Percentiles rank a stretch among this genome's conserved stretches.
These are phyloP conservation scores for Coregonus suidteri DNA, from an alignment of 2,797 vertebrate species.

Conservation along the genomic window DNA sequence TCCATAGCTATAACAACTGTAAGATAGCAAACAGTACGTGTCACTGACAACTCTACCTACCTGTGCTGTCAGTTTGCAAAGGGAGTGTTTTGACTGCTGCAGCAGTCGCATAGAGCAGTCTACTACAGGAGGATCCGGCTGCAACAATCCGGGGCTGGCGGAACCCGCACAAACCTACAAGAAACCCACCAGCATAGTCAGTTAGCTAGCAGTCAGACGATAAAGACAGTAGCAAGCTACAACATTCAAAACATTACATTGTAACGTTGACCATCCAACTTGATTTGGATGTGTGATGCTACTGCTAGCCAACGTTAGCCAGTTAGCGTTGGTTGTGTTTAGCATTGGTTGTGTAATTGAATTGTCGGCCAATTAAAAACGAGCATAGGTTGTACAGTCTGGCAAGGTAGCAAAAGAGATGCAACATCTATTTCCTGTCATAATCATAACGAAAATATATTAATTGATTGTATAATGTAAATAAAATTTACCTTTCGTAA, in stretches of 20 bases:
- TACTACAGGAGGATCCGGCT: conserved; percentile 27
- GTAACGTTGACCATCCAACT: background rate
- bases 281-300: background rate
- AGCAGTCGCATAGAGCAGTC: conserved; percentile 54
- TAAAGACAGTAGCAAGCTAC: background rate
- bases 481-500: conserved; percentile 68
- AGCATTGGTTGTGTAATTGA: background rate
- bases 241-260: background rate
- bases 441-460: background rate
- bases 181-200: background rate
- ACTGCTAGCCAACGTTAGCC: background rate
- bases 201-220: background rate
- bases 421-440: background rate
- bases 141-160: conserved; percentile 37
- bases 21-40: background rate
- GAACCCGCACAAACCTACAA: conserved; percentile 65
- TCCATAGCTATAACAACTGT: background rate
- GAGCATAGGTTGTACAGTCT: background rate
- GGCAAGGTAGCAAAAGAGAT: background rate
- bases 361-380: background rate
- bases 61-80: conserved; percentile 28
- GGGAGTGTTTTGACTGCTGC: conserved; percentile 31
- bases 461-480: background rate
- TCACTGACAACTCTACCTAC: conserved; percentile 24
- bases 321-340: background rate